These are phyloP conservation scores for Andrena minutula DNA, from an alignment of 2,888 invertebrate species.

Conservation along the genomic window DNA sequence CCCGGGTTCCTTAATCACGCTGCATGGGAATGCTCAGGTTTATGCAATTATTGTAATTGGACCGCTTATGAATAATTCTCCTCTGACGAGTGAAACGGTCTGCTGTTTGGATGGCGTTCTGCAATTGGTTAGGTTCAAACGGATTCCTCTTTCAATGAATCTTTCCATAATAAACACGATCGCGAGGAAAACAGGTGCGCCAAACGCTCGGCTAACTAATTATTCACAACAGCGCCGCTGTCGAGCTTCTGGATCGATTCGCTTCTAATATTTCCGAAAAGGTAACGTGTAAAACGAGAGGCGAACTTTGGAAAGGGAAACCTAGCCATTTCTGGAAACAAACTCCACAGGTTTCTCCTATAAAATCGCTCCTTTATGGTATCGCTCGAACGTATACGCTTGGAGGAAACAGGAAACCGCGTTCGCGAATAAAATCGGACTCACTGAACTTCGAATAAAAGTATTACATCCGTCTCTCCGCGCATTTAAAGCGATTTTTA, in stretches of 20 bases:
- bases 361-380: conserved; percentile 5
- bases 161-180: not conserved
- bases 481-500: not conserved
- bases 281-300: not conserved
- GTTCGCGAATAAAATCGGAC: not conserved
- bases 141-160: not conserved
- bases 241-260: conserved; percentile 13
- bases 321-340: conserved; percentile 13
- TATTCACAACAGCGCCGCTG: not conserved
- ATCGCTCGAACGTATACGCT: not conserved
- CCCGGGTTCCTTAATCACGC: conserved; percentile 46
- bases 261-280: not conserved
- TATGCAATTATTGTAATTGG: conserved; percentile 52
- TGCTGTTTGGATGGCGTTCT: not conserved
- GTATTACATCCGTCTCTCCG: not conserved
- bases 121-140: conserved; percentile 6
- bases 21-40: conserved; percentile 36
- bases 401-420: conserved; percentile 6
- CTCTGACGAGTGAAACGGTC: conserved; percentile 19
- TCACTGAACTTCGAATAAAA: not conserved
- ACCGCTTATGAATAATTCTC: conserved; percentile 56
- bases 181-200: not conserved
- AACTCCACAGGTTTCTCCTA: conserved; percentile 14
- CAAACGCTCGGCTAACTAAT: not conserved
- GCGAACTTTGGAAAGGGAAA: not conserved